Base-by-base conservation (phyloP, 2,113 vertebrate species). In the Danio rerio region DNA sequence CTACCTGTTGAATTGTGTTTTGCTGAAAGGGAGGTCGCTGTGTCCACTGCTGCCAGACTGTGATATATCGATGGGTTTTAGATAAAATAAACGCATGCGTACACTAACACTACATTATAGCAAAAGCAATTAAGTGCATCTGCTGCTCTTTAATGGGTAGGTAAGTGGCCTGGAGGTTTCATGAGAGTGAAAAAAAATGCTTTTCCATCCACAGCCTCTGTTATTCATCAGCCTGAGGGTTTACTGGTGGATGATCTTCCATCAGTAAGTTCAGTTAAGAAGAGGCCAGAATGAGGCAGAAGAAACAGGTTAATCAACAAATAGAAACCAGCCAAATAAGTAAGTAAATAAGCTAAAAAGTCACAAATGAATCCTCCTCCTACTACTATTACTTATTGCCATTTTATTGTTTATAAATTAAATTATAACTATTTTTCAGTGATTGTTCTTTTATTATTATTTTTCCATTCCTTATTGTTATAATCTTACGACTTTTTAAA, bases 151-250 rank as follows among this genome's bases (percentile, higher is more conserved):
- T 90, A 89, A 90, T 88, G 89, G 78, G 85, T 81, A 83, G 82
- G 81, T 87, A 87, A 89, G 89, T 88, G 87, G 89, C 87, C 91
- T 91, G 89, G 77, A 89, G 91, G 90, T 77, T 78, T 52, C 20
- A 21, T 13, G 58, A 80, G n/a, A 62, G 65, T 69, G 52, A 76
- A 42, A 84, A 86, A 86, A 80, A 83, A 21, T 63, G 31, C 80
- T 78, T 85, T 90, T 70, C 59, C 52, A 78, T 68, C 53, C 87
- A 89, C 77, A 65, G 49, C 77, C 82, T 56, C 15, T 73, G 31
- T 31, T 31, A 31, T 31, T 31, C 31, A 70, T 43, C 58, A 21
- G 75, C 66, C 66, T 63, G 21, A 83, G 82, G 75, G 55, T 78
- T 63, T 72, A 45, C 31, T 62, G 53, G n/a, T 58, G 40, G 72